Base-by-base conservation (phyloP, 2,888 invertebrate genomes). In the Hemistola chrysoprasaria region DNA sequence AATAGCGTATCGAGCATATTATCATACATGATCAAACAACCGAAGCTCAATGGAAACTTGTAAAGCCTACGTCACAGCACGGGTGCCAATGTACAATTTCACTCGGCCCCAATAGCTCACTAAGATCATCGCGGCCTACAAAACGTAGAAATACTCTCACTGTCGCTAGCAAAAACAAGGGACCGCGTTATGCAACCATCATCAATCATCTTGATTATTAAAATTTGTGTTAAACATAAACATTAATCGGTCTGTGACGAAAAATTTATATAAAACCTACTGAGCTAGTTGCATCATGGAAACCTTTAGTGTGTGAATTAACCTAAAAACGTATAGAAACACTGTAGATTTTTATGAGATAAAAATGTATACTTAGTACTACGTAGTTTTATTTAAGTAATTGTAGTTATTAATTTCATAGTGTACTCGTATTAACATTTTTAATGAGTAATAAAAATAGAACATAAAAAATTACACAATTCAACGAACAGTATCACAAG, bases 111-210 rank as follows among this genome's bases (percentile, higher is more conserved):
- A 63, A 58, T 61, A 57, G 71, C 69, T 62, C 71, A 72, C 35
- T 28, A 50, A 61, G 63, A 75, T 73, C 70, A 65, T 71, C 62
- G 57, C 68, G 84, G 78, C 87, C 87, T 73, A 86, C 76, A 71
- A 78, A 78, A 61, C 47, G 8, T 26, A 38, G 30, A 34, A 38
- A 75, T 70, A 83, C 86, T 86, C 86, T 86, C 85, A 80, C 86
- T 84, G 71, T 69, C 66, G 59, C 62, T 61, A 53, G 56, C 47
- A 46, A 48, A 45, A 46, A 48, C 46, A 41, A 42, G 43, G 48
- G 47, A 48, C 48, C 40, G 37, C 35, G 27, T 62, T 64, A 68
- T 66, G 59, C 59, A 66, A 61, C 33, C 36, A 10, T 25, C 16
- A 47, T 22, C 49, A 51, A 59, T 55, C 46, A 46, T n/a, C 29